Evolutionary conservation across 2,113 vertebrate genomes (phyloP).

Genomic region (Chitala chitala): DNA sequence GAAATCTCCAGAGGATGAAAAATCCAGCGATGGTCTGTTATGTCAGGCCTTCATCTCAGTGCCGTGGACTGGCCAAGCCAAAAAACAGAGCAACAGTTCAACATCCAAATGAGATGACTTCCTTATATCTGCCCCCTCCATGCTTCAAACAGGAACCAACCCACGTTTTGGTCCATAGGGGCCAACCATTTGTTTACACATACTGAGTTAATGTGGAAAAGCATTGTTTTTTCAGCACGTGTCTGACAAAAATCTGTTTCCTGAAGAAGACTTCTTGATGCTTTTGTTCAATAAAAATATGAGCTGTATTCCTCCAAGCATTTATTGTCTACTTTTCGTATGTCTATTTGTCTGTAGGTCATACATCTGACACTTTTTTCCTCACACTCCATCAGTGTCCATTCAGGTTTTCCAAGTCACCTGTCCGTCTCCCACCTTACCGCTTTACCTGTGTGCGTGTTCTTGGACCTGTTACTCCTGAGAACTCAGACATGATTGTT

Average conservation of each 20-base stretch:
- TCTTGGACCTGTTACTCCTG: too few relatives aligned
- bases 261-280: background rate
- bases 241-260: background rate
- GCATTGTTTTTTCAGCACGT: background rate
- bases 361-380: background rate
- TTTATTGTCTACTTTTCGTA: background rate
- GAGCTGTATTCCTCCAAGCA: background rate
- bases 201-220: background rate
- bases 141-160: background rate
- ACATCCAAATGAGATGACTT: constrained; percentile 52
- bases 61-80: constrained; percentile 30
- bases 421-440: constrained; percentile 8
- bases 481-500: too few relatives aligned
- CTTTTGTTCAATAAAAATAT: background rate
- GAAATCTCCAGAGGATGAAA: background rate
- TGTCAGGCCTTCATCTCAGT: constrained; percentile 18
- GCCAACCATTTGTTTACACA: background rate
- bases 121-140: constrained; percentile 18
- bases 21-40: constrained; percentile 7
- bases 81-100: constrained; percentile 56
- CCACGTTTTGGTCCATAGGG: background rate
- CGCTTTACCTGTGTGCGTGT: background rate
- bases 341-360: constrained; percentile 3
- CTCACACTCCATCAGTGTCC: too few relatives aligned
- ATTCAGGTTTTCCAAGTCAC: too few relatives aligned